Base-by-base conservation (phyloP, 2,888 invertebrate species). In the Drosophila formosana region DNA sequence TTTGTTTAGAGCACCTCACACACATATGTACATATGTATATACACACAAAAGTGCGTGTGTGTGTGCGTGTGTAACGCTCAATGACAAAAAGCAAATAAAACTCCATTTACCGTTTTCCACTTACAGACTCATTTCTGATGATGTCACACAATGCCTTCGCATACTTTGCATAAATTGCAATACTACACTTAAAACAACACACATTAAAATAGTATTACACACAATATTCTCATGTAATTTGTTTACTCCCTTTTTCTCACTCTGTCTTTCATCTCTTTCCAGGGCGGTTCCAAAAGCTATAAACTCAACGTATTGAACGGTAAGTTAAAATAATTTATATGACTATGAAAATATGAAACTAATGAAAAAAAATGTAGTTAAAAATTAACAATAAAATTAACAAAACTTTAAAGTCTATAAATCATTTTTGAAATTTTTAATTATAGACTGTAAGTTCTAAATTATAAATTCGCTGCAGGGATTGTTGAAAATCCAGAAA, bases 41-140 rank as follows among this genome's bases (percentile, higher is more conserved):
- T 30, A 26, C 30, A 41, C 23, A 13, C 4, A 60, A 32, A 7
- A 41, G 52, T 49, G 37, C 41, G 45, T 32, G 43, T 45, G 53
- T 60, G 6, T 58, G 57, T 30, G 62, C 39, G 70, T 72, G 53
- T 65, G 53, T 75, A 64, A 61, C 67, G 52, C 73, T 68, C 74
- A 73, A 82, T 79, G 76, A 82, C 84, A 77, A 72, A 66, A 72
- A 63, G 66, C 60, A 82, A 72, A 82, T 67, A 81, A 86, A 78
- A 87, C 87, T 83, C 79, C 66, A 81, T 85, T 88, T 82, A 88
- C 88, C 88, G 82, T 88, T 84, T 66, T 71, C 52, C 39, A 66
- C 57, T 64, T 71, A 66, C 61, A 32, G 2, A 47, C 45, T 47
- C 26, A 63, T 56, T 63, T 57, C 72, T 49, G 88, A 82, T 82